These are phyloP conservation scores for Penaeus chinensis DNA, from an alignment of 1,140 invertebrate species.

Conservation along the genomic window DNA sequence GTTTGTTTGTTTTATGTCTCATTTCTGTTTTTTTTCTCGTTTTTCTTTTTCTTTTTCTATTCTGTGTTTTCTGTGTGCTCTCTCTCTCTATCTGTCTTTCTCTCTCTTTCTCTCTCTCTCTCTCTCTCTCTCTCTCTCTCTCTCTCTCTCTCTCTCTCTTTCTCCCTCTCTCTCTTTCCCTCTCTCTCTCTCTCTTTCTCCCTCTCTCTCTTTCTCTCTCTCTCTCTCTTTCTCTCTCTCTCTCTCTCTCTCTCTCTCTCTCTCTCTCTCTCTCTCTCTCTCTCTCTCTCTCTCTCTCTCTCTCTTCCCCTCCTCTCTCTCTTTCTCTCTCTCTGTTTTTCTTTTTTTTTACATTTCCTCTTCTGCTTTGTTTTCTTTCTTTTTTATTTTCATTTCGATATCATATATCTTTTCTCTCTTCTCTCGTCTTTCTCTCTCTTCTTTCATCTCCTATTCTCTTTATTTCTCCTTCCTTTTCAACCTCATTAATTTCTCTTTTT, in stretches of 20 bases:
- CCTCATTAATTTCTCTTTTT: too few species aligned
- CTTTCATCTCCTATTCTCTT: background rate
- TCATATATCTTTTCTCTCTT: background rate
- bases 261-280: background rate
- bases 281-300: background rate
- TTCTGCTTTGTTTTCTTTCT: background rate
- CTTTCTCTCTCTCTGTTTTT: background rate
- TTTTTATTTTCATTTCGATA: background rate
- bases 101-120: background rate
- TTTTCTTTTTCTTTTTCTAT: too few species aligned
- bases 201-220: background rate
- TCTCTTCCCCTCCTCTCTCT: background rate
- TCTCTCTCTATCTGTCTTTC: too few species aligned
- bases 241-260: slow-evolving; percentile 1
- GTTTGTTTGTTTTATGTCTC: too few species aligned
- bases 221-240: background rate
- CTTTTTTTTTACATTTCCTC: background rate
- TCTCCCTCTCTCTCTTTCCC: too few species aligned
- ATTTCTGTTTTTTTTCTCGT: too few species aligned
- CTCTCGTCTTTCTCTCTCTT: background rate
- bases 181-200: background rate
- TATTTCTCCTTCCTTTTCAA: too few species aligned
- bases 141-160: too few species aligned
- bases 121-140: background rate
- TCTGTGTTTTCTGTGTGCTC: too few species aligned